Evolutionary conservation across 2,113 vertebrate genomes (phyloP).

Genomic region (Zosterops borbonicus): DNA sequence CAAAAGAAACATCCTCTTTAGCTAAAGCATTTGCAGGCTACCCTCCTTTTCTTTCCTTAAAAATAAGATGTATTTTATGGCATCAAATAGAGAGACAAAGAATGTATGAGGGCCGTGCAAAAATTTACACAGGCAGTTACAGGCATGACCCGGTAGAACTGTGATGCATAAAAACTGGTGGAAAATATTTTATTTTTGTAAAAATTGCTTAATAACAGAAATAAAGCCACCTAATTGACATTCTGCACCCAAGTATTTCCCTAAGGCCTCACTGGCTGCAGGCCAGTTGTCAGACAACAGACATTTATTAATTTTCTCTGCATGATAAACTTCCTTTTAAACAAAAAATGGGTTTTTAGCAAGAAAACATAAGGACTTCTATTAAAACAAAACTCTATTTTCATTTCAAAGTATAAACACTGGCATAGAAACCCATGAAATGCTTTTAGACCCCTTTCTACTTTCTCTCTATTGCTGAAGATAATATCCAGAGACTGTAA

Average conservation of each 20-base stretch:
- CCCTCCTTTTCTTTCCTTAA: not conserved
- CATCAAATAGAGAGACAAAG: not conserved
- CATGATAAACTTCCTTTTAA: not conserved
- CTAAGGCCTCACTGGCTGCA: not conserved
- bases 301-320: not conserved
- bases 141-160: not conserved
- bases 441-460: not conserved
- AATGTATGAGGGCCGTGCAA: not conserved
- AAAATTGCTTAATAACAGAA: not conserved
- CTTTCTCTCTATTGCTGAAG: not conserved
- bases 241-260: not conserved
- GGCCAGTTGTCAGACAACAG: not conserved
- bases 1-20: not conserved
- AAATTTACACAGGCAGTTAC: not conserved
- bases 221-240: not conserved
- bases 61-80: not conserved
- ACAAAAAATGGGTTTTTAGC: not conserved
- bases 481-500: not conserved
- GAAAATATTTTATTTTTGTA: not conserved
- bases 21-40: not conserved
- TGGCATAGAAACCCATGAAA: not conserved
- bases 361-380: not conserved
- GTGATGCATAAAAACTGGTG: not conserved
- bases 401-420: not conserved
- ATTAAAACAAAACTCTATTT: not conserved